Percentiles rank a stretch among this genome's conserved stretches.
These are phyloP conservation scores for Ditula angustiorana DNA, from an alignment of 2,888 invertebrate species.

Conservation along the genomic window DNA sequence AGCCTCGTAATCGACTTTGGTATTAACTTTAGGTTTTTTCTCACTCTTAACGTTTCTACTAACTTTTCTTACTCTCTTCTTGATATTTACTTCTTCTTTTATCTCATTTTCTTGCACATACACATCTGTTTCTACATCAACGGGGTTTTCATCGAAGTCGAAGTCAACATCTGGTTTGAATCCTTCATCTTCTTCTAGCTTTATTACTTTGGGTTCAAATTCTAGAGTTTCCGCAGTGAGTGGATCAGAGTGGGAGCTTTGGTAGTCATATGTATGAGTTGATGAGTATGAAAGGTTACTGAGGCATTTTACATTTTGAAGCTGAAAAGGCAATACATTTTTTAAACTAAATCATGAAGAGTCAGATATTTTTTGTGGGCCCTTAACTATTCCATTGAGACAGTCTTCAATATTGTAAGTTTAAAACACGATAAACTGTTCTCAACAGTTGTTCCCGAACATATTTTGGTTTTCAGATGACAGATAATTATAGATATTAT, in stretches of 20 bases:
- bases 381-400: no score
- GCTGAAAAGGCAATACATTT: conserved; percentile 40
- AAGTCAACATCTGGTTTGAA: conserved; percentile 10
- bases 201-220: conserved; percentile 25
- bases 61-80: conserved; percentile 32
- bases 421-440: no score
- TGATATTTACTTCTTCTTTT: not conserved
- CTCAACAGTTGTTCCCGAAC: no score
- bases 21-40: not conserved
- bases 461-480: no score
- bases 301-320: conserved; percentile 34
- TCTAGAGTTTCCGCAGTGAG: conserved; percentile 26
- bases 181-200: conserved; percentile 1
- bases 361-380: no score
- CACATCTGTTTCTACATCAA: not conserved
- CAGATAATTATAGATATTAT: no score
- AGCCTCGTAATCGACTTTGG: not conserved
- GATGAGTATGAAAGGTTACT: conserved; percentile 40
- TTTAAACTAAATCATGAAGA: no score
- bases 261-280: conserved; percentile 41
- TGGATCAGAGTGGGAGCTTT: conserved; percentile 41
- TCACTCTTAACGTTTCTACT: conserved; percentile 18
- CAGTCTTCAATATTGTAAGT: no score
- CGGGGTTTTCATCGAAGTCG: not conserved
- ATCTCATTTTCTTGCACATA: conserved; percentile 17